Conservation (phyloP, 2,113 vertebrate species). For the Leuciscus idus region DNA sequence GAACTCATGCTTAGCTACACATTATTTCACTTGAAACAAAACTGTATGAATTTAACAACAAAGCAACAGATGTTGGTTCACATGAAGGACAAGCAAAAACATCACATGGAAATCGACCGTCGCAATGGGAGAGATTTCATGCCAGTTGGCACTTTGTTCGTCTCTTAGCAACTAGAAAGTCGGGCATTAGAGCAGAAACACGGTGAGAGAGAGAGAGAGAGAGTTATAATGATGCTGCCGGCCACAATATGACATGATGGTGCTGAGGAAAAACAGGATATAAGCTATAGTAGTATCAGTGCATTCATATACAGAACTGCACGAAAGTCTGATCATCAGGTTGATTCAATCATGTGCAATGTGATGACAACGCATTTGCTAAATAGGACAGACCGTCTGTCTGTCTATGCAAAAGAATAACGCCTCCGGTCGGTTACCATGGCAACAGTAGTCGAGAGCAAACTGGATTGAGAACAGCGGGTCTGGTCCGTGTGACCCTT, state of each 20-base stretch:
- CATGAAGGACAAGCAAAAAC: not conserved
- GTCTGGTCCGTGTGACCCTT: not conserved
- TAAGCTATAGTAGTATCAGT: slow-evolving; percentile 31
- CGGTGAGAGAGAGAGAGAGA: not conserved
- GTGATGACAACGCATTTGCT: no score
- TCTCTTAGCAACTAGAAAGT: slow-evolving; percentile 51
- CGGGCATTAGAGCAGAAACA: not conserved
- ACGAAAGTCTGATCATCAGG: not conserved
- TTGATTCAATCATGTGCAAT: not conserved
- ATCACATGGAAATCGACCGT: not conserved
- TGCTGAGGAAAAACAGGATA: slow-evolving; percentile 40
- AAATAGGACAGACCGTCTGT: not conserved
- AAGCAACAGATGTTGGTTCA: slow-evolving; percentile 16
- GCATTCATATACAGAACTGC: not conserved
- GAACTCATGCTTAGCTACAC: not conserved
- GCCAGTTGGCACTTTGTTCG: not conserved
- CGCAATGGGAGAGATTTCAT: slow-evolving; percentile 3
- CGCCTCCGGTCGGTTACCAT: not conserved
- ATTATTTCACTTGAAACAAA: slow-evolving; percentile 16
- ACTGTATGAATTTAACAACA: not conserved
- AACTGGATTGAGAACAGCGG: not conserved
- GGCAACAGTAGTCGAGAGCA: not conserved
- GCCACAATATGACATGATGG: slow-evolving; percentile 16
- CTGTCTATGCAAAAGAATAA: not conserved
- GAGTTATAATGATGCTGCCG: slow-evolving; percentile 16